Evolutionary conservation across 1,140 invertebrate species (phyloP).

Genomic region (Marisa cornuarietis): DNA sequence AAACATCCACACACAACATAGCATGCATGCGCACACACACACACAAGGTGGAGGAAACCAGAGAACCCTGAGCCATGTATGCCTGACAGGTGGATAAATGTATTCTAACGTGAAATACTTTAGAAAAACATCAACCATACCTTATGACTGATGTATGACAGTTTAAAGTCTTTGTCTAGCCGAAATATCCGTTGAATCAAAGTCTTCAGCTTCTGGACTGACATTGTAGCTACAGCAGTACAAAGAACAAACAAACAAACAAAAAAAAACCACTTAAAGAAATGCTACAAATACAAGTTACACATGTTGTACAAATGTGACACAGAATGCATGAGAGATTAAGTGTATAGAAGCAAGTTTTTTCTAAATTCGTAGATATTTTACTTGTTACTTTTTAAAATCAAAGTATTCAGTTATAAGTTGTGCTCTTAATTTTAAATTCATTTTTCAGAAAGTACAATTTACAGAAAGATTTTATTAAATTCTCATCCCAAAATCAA

Average conservation of each 20-base stretch:
- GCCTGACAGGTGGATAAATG: too few species aligned
- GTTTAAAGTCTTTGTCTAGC: slow-evolving; percentile 67
- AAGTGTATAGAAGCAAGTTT: not conserved
- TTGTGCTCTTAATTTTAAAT: too few species aligned
- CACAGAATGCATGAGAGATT: too few species aligned
- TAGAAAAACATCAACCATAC: slow-evolving; percentile 52
- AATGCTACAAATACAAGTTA: not conserved
- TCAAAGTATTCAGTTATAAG: not conserved
- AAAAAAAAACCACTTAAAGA: too few species aligned
- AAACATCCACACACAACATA: too few species aligned
- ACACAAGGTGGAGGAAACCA: too few species aligned
- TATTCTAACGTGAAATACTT: not conserved
- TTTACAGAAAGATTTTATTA: not conserved
- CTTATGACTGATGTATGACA: slow-evolving; percentile 70
- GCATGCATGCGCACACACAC: too few species aligned
- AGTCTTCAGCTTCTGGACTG: slow-evolving; percentile 82
- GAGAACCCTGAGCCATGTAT: too few species aligned
- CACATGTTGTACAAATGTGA: not conserved
- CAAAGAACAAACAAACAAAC: slow-evolving; percentile 5
- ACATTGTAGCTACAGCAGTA: slow-evolving; percentile 75
- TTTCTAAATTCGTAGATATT: not conserved
- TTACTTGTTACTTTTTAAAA: not conserved
- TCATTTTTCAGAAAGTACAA: too few species aligned
- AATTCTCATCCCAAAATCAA: slow-evolving; percentile 24
- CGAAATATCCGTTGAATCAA: slow-evolving; percentile 78